phyloP scores from a whole-genome alignment of 2,888 invertebrate species.

The Allolobophora icterica region DNA sequence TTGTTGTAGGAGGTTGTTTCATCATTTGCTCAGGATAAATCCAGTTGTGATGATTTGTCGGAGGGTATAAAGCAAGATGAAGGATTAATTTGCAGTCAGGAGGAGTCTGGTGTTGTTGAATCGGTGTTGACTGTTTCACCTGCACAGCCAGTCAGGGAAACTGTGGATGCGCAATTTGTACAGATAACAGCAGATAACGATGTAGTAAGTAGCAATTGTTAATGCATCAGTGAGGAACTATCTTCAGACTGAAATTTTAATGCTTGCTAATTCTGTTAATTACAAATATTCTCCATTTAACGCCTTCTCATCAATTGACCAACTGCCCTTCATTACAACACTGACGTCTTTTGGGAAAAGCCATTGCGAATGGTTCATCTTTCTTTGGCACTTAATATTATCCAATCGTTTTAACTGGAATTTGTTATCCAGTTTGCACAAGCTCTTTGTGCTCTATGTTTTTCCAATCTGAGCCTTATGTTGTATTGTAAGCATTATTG shows the following conservation, averaged over 20 bases:
- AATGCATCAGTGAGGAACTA: no score
- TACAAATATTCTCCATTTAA: neutral
- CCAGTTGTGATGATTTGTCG: neutral
- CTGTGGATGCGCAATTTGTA: neutral
- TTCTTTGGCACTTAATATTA: neutral
- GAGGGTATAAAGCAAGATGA: neutral
- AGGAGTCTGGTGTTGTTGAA: neutral
- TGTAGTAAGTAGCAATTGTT: no score
- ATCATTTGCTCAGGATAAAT: constrained; percentile 17
- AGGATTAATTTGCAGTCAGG: neutral
- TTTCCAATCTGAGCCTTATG: neutral
- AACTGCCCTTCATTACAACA: neutral
- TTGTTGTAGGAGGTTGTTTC: neutral
- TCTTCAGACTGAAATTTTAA: neutral
- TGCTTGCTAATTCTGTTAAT: neutral
- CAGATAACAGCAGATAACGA: neutral
- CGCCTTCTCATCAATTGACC: neutral
- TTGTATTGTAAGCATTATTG: neutral
- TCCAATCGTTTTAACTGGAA: neutral
- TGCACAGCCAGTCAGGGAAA: neutral
- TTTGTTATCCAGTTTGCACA: neutral
- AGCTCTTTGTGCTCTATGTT: neutral
- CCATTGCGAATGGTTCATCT: neutral
- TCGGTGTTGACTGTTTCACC: neutral
- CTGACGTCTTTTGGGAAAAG: neutral